Evolutionary conservation across 2,113 vertebrate genomes (phyloP), one percentile per base, ranked within the genome.

Genomic region (Aphyosemion australe): DNA sequence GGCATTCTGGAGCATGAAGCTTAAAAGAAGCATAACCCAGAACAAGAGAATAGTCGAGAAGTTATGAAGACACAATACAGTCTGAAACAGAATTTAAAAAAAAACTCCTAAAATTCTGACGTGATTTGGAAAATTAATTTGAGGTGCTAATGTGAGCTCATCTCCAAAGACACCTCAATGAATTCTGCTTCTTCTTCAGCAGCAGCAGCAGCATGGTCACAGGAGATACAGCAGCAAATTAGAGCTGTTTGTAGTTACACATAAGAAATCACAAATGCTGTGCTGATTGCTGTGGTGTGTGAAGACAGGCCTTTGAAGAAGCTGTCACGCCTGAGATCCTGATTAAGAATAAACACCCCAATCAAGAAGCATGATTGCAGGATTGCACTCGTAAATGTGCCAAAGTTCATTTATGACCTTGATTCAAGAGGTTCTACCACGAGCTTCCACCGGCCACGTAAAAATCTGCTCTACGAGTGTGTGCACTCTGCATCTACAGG

Each of bases 361-460:
- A 90, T 91, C 89, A 89, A 66, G 74, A 72, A 47, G 65, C 49
- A 14, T 87, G 84, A 92, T 89, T 89, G 86, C 68, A 3, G 49
- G 43, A 76, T 72, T 48, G 56, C 63, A 41, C 69, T 66, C 66
- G 62, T 68, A 69, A 85, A 83, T 2, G n/a, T 67, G 21, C 51
- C 45, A 64, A 79, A 66, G 75, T 65, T 81, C 57, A 72, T 52
- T 61, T 62, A 49, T 83, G 83, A 81, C 85, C 86, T 82, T 77
- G 49, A 72, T 61, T 65, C 47, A 66, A 14, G n/a, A 20, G 15
- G 53, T 31, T 4, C 43, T 14, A 10, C 49, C 34, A 61, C 45
- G 61, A 78, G 57, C 62, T 56, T 63, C 84, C 49, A 32, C 16
- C 12, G 58, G 54, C 67, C 54, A 61, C 67, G 74, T 80, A 67